Evolutionary conservation across 2,797 vertebrate species (phyloP).

Genomic region (Mustela erminea): DNA sequence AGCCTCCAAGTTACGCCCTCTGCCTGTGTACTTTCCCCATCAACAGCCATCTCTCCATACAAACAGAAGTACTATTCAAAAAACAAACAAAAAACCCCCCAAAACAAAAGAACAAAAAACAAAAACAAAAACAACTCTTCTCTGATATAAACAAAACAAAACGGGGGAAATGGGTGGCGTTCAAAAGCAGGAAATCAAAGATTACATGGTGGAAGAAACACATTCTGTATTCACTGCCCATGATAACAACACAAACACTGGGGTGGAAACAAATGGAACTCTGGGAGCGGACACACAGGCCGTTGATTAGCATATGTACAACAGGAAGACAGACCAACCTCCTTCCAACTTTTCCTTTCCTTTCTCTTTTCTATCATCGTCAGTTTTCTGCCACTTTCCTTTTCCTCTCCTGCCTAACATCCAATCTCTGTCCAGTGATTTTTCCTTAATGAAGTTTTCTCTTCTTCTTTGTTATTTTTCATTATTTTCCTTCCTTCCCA

Average conservation of each 20-base stretch:
- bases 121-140: too few relatives aligned
- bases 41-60: background rate
- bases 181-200: background rate
- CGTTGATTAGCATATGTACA: rapidly evolving
- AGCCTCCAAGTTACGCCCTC: background rate
- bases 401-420: background rate
- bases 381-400: background rate
- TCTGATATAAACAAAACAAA: too few relatives aligned
- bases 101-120: background rate
- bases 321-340: rapidly evolving
- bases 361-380: background rate
- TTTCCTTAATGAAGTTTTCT: background rate
- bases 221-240: background rate
- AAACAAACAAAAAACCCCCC: background rate
- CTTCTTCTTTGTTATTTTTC: background rate
- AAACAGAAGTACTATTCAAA: background rate
- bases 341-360: background rate
- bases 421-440: background rate
- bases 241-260: background rate
- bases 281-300: background rate
- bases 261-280: background rate
- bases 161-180: background rate
- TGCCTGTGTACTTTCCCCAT: too few relatives aligned
- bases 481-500: too few relatives aligned
- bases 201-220: background rate